Conservation (phyloP, 2,113 vertebrate genomes). For the Phalacrocorax pelagicus region DNA sequence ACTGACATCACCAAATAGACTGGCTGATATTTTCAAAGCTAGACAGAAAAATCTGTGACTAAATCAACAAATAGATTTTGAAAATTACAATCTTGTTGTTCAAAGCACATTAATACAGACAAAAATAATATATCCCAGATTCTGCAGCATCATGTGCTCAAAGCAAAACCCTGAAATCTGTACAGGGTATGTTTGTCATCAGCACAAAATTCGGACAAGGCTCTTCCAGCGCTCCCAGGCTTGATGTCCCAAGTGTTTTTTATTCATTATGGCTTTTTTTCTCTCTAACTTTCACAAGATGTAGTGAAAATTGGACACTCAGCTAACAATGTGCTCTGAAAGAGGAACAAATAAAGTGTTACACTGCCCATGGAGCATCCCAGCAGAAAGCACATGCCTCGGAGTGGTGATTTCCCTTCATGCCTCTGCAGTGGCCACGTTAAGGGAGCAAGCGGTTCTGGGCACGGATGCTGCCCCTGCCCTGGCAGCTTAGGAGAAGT, state of each 20-base stretch:
- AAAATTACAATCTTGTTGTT: background rate
- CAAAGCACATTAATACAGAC: background rate
- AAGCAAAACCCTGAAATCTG: background rate
- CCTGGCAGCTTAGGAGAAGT: background rate
- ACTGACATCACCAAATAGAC: background rate
- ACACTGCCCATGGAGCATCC: background rate
- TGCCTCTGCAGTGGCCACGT: accelerated
- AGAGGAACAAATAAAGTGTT: background rate
- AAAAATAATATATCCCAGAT: background rate
- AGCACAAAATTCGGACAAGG: background rate
- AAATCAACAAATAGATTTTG: background rate
- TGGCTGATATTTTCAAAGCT: background rate
- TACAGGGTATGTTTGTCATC: background rate
- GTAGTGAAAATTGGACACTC: background rate
- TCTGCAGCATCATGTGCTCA: background rate
- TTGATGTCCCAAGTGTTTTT: background rate
- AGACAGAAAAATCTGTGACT: background rate
- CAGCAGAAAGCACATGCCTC: background rate
- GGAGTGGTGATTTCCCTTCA: background rate
- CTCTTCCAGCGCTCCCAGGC: background rate
- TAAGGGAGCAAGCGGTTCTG: background rate
- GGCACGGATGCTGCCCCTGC: background rate
- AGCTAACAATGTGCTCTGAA: background rate
- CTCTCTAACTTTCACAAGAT: background rate
- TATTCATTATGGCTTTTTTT: background rate